phyloP scores from a whole-genome alignment of 2,113 vertebrate species.

The Clarias magur region DNA sequence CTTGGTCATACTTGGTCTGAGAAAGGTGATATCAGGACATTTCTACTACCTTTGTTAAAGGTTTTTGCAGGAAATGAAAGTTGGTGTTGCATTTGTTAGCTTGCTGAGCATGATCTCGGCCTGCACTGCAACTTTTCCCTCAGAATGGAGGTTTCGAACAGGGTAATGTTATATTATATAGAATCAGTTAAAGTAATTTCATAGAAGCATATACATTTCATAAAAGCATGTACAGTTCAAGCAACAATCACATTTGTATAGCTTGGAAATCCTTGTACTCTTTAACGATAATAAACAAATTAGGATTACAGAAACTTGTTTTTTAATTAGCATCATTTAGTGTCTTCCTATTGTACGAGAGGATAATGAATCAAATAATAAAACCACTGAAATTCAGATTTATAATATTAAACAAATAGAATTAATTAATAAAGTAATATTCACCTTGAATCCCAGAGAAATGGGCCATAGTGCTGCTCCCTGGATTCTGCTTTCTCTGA shows the following conservation, averaged over 20 bases:
- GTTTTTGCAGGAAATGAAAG: too few species aligned
- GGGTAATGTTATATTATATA: not conserved
- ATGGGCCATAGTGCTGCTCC: slow-evolving; percentile 51
- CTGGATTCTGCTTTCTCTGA: slow-evolving; percentile 61
- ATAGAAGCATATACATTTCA: not conserved
- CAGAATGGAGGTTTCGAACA: not conserved
- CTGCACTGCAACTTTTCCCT: too few species aligned
- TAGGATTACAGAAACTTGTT: not conserved
- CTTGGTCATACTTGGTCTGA: too few species aligned
- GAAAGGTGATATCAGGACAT: too few species aligned
- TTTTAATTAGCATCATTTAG: not conserved
- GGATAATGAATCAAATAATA: not conserved
- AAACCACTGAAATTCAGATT: not conserved
- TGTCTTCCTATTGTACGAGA: not conserved
- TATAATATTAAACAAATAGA: not conserved
- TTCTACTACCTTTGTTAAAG: too few species aligned
- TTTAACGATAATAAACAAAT: not conserved
- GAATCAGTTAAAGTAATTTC: not conserved
- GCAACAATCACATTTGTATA: not conserved
- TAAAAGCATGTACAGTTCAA: not conserved
- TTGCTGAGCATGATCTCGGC: too few species aligned
- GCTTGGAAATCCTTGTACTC: not conserved
- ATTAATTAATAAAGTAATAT: not conserved
- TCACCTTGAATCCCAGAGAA: slow-evolving; percentile 68
- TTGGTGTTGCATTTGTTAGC: too few species aligned